Evolutionary conservation across 2,888 invertebrate genomes (phyloP).

Genomic region (Pelosia muscerda): DNA sequence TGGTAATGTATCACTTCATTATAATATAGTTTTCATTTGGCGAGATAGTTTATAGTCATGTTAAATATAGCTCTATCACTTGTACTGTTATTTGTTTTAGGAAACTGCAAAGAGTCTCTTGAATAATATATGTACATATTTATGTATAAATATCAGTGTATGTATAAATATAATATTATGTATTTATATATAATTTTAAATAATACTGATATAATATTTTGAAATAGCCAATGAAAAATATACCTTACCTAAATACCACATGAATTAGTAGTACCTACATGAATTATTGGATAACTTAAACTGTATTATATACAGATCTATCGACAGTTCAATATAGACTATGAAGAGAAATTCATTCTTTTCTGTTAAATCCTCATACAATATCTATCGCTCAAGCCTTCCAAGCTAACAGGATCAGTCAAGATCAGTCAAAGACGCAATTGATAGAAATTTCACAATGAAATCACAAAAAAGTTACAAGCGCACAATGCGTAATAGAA

Average conservation of each 20-base stretch:
- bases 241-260: no score
- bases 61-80: constrained; percentile 31
- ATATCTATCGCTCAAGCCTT: constrained; percentile 10
- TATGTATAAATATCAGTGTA: no score
- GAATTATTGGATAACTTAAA: no score
- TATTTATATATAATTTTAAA: no score
- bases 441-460: constrained; percentile 72
- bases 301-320: background rate
- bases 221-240: no score
- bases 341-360: constrained; percentile 1
- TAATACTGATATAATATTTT: no score
- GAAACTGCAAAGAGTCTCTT: background rate
- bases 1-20: constrained; percentile 83
- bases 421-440: constrained; percentile 76
- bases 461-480: constrained; percentile 68
- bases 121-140: background rate
- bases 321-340: background rate
- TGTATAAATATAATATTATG: no score
- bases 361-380: constrained; percentile 16
- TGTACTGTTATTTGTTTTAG: constrained; percentile 16
- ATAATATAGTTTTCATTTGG: constrained; percentile 58
- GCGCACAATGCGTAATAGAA: constrained; percentile 85
- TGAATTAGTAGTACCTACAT: background rate
- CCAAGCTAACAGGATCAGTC: constrained; percentile 72
- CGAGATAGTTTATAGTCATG: constrained; percentile 38